Evolutionary conservation across 2,113 vertebrate species (phyloP), one percentile per base, ranked within the genome.

Genomic region (Larimichthys crocea): DNA sequence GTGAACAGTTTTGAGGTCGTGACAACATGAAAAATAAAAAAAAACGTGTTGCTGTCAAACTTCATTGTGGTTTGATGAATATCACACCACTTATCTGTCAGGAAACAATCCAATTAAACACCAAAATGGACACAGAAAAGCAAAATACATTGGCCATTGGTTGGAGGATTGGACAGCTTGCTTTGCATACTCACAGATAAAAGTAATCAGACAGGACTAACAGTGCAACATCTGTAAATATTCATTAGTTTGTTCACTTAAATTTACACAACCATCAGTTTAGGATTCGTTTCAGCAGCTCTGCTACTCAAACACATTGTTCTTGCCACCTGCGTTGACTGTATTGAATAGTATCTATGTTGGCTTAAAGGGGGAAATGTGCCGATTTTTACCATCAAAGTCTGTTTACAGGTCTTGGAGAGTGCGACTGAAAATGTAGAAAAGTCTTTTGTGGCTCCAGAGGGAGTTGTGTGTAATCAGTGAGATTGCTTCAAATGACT

Each of bases 101-200:
- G 29, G 52, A 49, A 42, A 53, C 35, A 44, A 35, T 63, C 22
- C 10, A 46, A 49, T 20, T 72, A 4, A 19, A 52, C 44, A 48
- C n/a, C 16, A 8, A 12, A 31, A 40, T 12, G 15, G 17, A 48
- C 59, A 3, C n/a, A 4, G 31, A 20, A 14, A 19, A 53, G 2
- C 14, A 6, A 26, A 52, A 42, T 2, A 8, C n/a, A 12, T 14
- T 24, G 3, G 2, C 12, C 26, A 26, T 3, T 26, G 26, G 26
- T 26, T 40, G 5, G 46, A 74, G 44, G 79, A 74, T 31, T 53
- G 68, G 67, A 76, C 80, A 60, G 67, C 62, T 55, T 20, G 59
- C n/a, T 57, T 50, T 57, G 6, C 80, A 65, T 7, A 35, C 63
- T 57, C 48, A 10, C 50, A 78, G 56, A 56, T 40, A 22, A 22